Conservation (phyloP, 2,888 invertebrate genomes). For the Melinopterus prodromus region DNA sequence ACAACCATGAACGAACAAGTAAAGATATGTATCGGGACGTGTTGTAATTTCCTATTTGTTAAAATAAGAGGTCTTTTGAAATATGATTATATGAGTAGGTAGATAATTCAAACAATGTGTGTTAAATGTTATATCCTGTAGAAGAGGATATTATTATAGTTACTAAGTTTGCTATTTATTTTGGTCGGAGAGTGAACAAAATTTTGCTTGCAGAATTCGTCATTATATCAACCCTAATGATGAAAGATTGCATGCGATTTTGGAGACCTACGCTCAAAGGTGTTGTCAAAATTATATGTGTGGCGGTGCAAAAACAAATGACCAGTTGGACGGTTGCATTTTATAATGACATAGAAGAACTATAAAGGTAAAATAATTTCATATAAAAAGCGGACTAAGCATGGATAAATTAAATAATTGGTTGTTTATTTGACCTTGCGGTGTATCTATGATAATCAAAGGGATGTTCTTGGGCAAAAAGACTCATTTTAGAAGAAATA, state of each 20-base stretch:
- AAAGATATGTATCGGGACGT: too few relatives aligned
- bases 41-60: too few relatives aligned
- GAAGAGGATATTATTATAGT: too few relatives aligned
- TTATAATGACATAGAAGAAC: neutral
- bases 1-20: too few relatives aligned
- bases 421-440: neutral
- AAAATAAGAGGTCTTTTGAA: too few relatives aligned
- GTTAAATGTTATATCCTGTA: too few relatives aligned
- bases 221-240: neutral
- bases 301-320: neutral
- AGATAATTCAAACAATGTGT: too few relatives aligned
- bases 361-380: neutral
- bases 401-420: neutral
- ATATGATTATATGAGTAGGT: too few relatives aligned
- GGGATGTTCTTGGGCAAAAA: neutral
- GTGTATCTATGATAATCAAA: neutral
- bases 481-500: too few relatives aligned
- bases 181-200: neutral
- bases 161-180: neutral
- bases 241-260: neutral
- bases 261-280: neutral
- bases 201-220: neutral
- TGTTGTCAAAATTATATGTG: neutral
- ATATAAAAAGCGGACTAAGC: neutral
- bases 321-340: neutral